Base-by-base conservation (phyloP, 2,113 vertebrate genomes). In the Menura novaehollandiae region DNA sequence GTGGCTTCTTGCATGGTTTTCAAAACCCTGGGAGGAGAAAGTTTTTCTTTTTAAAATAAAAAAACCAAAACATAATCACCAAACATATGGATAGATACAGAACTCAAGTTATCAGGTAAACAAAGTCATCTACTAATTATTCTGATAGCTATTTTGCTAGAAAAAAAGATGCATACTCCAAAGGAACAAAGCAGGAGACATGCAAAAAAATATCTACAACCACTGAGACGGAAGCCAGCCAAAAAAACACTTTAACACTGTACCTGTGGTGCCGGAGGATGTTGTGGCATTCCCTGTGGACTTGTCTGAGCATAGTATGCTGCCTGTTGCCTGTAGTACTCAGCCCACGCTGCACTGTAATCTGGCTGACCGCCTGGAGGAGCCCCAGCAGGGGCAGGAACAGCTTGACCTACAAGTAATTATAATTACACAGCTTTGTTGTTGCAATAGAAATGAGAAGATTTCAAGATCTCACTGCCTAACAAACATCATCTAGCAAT, bases 291-390 rank as follows among this genome's bases (percentile, higher is more conserved):
- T 81, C 98, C 97, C 98, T 99, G 99, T 35, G 99, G 99, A 97
- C 98, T 99, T 33, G 98, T 99, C 84, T 99, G 99, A 84, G 99
- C 99, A 2, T 99, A 99, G 96, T 99, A 99, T 0, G 99, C 99
- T 6, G 99, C 99, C 97, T 99, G 99, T 19, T 99, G 99, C 88
- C 99, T 97, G 97, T 99, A 99, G 97, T 99, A 99, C 94, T 99
- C 99, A 2, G 99, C 99, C 99, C 99, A 99, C 11, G 99, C 99
- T 0, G 99, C 99, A 26, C 99, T 99, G 96, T 99, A 99, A 95
- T 99, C 99, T 0, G 99, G 99, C 93, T 99, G 99, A 39, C 98
- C 99, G 30, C 99, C 99, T 0, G 99, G 98, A 19, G 99, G 99
- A 51, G 99, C 97, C 79, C 99, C 98, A 1, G 99, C 93, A 24